Evolutionary conservation across 2,888 invertebrate species (phyloP).

Genomic region (Chrysolina americana): DNA sequence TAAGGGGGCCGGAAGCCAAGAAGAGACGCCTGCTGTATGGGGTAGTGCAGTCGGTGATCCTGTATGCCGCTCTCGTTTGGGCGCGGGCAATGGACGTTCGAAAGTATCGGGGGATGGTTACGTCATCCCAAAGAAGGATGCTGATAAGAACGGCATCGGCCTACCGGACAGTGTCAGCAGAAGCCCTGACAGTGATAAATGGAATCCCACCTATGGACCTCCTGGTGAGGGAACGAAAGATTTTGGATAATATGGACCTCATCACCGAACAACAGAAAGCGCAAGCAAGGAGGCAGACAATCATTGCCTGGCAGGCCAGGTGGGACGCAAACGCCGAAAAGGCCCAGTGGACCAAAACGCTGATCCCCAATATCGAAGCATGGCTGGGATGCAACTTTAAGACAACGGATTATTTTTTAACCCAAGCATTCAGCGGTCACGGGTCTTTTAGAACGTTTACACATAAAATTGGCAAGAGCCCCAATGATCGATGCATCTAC

Average conservation of each 20-base stretch:
- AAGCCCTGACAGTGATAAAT: conserved; percentile 26
- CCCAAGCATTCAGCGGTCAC: background rate
- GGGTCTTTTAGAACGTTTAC: conserved; percentile 33
- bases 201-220: conserved; percentile 32
- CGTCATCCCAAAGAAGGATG: conserved; percentile 17
- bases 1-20: conserved; percentile 9
- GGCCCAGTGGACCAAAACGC: conserved; percentile 19
- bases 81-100: too few relatives aligned
- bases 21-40: conserved; percentile 33
- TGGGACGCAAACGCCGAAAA: conserved; percentile 9
- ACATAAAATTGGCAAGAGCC: background rate
- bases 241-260: background rate
- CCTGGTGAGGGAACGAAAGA: background rate
- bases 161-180: conserved; percentile 41
- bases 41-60: conserved; percentile 34
- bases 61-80: too few relatives aligned
- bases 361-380: conserved; percentile 20
- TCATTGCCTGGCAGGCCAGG: conserved; percentile 30
- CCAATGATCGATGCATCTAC: conserved; percentile 15
- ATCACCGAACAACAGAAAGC: background rate
- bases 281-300: background rate
- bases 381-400: conserved; percentile 33
- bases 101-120: too few relatives aligned
- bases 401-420: conserved; percentile 27
- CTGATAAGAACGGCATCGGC: conserved; percentile 26